phyloP scores from a whole-genome alignment of 2,113 vertebrate genomes.

The Lagopus leucura region DNA sequence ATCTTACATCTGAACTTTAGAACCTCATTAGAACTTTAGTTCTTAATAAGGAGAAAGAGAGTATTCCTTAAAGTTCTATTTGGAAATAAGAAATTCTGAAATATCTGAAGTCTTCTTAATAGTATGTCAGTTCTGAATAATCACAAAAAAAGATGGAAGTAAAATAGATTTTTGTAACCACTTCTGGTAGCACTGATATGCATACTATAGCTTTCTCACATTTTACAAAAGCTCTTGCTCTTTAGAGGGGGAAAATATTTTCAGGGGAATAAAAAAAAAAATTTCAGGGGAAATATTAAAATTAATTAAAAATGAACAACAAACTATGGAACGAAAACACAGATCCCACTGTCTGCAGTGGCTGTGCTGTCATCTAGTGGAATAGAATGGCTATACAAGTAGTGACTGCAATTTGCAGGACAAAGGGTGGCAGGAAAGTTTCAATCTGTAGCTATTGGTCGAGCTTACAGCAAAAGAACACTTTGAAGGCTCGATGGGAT shows the following conservation, averaged over 20 bases:
- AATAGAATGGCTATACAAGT: background rate
- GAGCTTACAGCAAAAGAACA: background rate
- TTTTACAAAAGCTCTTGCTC: background rate
- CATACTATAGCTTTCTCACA: background rate
- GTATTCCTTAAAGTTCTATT: background rate
- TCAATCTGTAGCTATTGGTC: background rate
- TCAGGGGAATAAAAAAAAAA: too few species aligned
- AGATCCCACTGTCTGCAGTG: background rate
- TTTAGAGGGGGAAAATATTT: background rate
- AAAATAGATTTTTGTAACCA: background rate
- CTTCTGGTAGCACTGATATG: background rate
- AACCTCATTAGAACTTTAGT: background rate
- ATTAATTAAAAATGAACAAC: background rate
- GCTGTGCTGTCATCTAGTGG: conserved; percentile 73
- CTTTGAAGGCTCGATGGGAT: background rate
- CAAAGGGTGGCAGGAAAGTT: background rate
- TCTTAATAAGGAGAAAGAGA: background rate
- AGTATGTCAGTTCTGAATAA: background rate
- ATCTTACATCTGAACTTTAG: background rate
- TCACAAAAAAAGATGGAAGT: background rate
- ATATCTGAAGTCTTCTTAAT: background rate
- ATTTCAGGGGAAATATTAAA: background rate
- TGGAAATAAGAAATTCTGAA: background rate
- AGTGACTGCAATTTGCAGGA: background rate
- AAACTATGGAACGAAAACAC: background rate